These are phyloP conservation scores for Laticauda colubrina DNA, from an alignment of 2,113 vertebrate species.

Conservation along the genomic window DNA sequence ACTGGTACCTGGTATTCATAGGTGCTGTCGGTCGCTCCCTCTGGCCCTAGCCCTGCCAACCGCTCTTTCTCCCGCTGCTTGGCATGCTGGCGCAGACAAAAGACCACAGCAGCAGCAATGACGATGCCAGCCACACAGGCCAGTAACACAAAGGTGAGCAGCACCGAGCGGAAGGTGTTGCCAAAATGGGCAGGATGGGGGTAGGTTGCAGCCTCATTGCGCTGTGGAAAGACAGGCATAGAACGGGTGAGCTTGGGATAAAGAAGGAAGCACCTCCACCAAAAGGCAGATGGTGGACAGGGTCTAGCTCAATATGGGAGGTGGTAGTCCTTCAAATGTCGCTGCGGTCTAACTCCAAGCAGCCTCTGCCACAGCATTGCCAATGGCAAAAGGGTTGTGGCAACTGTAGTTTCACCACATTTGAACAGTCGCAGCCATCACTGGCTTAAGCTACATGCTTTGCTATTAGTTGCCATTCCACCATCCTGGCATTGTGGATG, in stretches of 20 bases:
- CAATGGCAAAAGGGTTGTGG: not conserved
- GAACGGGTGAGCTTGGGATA: not conserved
- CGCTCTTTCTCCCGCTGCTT: constrained; percentile 86
- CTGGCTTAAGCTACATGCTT: not conserved
- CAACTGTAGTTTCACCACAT: not conserved
- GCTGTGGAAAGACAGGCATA: constrained; percentile 57
- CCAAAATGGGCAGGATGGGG: constrained; percentile 73
- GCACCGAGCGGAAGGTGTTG: constrained; percentile 79
- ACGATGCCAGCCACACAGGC: constrained; percentile 83
- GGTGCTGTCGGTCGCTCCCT: constrained; percentile 91
- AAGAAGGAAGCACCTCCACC: not conserved
- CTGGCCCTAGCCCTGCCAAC: constrained; percentile 84
- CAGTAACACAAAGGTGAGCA: constrained; percentile 87
- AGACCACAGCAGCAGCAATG: constrained; percentile 76
- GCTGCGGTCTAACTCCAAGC: not conserved
- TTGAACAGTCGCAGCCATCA: not conserved
- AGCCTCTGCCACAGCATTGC: not conserved
- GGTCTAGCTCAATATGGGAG: not conserved
- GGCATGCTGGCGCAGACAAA: constrained; percentile 85
- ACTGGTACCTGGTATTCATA: constrained; percentile 89
- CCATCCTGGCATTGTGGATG: not conserved
- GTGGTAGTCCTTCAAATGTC: not conserved
- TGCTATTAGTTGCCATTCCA: not conserved
- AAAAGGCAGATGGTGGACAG: not conserved
- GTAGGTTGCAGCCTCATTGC: constrained; percentile 75